These are phyloP conservation scores for Promerops cafer DNA, from an alignment of 2,113 vertebrate genomes.

Conservation along the genomic window DNA sequence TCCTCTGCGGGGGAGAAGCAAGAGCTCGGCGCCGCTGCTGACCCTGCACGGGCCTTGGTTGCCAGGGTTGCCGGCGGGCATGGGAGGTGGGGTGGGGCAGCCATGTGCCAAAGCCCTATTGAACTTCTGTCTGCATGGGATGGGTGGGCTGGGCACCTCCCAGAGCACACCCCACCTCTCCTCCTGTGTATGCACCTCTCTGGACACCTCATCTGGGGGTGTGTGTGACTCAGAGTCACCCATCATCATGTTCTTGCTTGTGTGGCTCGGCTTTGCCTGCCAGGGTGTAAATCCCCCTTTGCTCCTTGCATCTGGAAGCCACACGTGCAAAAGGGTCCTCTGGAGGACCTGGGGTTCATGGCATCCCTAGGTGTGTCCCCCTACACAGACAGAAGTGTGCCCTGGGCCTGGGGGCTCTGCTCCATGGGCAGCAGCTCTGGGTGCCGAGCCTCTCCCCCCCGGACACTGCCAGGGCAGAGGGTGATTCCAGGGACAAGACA, in stretches of 20 bases:
- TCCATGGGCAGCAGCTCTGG: background rate
- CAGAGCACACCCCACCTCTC: background rate
- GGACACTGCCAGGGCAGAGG: background rate
- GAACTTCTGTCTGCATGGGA: background rate
- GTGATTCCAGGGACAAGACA: background rate
- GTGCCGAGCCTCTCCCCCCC: accelerated
- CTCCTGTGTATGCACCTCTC: background rate
- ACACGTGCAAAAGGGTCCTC: accelerated
- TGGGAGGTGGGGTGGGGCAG: background rate
- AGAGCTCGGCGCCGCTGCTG: background rate
- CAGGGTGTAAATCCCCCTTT: background rate
- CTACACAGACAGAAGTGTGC: background rate
- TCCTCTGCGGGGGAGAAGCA: background rate
- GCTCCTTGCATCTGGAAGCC: background rate
- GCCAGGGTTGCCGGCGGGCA: accelerated
- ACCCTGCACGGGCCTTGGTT: background rate
- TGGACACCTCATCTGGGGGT: background rate
- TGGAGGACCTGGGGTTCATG: accelerated
- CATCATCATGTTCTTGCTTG: background rate
- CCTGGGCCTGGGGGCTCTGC: background rate
- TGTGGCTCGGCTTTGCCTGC: background rate
- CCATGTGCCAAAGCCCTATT: accelerated
- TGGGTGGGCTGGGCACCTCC: background rate
- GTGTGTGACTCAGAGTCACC: background rate
- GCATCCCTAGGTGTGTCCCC: accelerated